A percentile compares a stretch with the other conserved stretches of the same genome.
These are phyloP conservation scores for Rynchops niger DNA, from an alignment of 2,113 vertebrate species.

Conservation along the genomic window DNA sequence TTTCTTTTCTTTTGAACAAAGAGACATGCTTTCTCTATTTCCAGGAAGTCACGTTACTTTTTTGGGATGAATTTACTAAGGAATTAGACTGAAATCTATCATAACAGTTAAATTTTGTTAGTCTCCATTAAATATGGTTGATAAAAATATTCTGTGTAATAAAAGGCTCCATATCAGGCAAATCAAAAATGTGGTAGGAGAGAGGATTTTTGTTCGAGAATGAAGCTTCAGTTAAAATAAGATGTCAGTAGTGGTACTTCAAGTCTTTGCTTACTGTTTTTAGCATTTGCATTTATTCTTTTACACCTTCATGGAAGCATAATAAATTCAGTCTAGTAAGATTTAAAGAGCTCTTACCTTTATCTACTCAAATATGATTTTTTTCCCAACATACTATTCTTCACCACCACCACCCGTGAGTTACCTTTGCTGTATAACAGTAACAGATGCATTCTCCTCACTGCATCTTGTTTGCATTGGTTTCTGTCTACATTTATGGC, in stretches of 20 bases:
- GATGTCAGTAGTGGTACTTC: background rate
- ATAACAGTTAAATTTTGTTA: background rate
- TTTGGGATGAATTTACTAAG: background rate
- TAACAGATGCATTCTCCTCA: background rate
- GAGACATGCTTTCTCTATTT: background rate
- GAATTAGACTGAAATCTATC: background rate
- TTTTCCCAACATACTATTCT: background rate
- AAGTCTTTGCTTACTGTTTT: background rate
- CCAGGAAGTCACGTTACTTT: background rate
- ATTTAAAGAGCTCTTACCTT: constrained; percentile 8
- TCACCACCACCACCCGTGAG: background rate
- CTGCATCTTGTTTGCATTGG: background rate
- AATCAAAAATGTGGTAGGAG: background rate
- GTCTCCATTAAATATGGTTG: constrained; percentile 37
- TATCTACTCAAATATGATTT: background rate
- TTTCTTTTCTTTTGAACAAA: background rate
- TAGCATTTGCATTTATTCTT: background rate
- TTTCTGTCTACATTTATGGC: background rate
- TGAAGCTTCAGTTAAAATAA: constrained; percentile 17
- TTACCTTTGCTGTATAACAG: background rate
- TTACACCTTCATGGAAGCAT: background rate
- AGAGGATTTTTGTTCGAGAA: background rate
- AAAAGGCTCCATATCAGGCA: constrained; percentile 21
- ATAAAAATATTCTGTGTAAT: constrained; percentile 1
- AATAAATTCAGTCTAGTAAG: constrained; percentile 14